A percentile compares a stretch with the other conserved stretches of the same genome.
Evolutionary conservation across 2,113 vertebrate species (phyloP).

Genomic region (Vidua macroura): DNA sequence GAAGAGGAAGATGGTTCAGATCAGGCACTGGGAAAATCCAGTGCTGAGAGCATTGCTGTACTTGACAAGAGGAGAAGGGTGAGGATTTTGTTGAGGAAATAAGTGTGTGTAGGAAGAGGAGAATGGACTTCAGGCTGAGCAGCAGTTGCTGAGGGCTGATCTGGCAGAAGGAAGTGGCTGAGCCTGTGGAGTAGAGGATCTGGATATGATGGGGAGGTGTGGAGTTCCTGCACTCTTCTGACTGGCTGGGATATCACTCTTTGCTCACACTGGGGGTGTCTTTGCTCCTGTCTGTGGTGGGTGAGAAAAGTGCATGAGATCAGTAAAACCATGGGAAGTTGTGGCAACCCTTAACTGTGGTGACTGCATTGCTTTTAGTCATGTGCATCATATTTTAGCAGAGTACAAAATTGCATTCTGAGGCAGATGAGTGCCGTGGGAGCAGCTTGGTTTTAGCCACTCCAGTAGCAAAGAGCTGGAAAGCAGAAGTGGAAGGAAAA

Average conservation of each 20-base stretch:
- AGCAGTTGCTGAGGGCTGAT: background rate
- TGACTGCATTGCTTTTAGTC: background rate
- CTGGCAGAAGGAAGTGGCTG: background rate
- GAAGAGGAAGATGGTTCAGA: background rate
- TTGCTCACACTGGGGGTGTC: background rate
- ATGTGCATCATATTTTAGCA: background rate
- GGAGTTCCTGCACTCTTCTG: background rate
- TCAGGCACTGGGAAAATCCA: background rate
- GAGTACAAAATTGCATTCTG: background rate
- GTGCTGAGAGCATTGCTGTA: background rate
- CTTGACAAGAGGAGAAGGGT: background rate
- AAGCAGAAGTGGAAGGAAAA: background rate
- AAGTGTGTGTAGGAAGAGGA: background rate
- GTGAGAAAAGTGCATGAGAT: background rate
- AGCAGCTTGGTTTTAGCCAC: conserved; percentile 24
- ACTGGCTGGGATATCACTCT: background rate
- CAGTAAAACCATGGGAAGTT: background rate
- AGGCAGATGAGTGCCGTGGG: background rate
- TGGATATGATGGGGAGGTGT: background rate
- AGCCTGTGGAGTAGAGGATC: accelerated
- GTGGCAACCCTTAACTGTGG: background rate
- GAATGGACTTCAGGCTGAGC: background rate
- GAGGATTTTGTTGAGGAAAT: background rate
- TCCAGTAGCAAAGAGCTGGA: background rate
- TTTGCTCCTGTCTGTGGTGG: background rate